Evolutionary conservation across 2,797 vertebrate genomes (phyloP), one percentile per base, ranked within the genome.

Genomic region (Knipowitschia caucasica): DNA sequence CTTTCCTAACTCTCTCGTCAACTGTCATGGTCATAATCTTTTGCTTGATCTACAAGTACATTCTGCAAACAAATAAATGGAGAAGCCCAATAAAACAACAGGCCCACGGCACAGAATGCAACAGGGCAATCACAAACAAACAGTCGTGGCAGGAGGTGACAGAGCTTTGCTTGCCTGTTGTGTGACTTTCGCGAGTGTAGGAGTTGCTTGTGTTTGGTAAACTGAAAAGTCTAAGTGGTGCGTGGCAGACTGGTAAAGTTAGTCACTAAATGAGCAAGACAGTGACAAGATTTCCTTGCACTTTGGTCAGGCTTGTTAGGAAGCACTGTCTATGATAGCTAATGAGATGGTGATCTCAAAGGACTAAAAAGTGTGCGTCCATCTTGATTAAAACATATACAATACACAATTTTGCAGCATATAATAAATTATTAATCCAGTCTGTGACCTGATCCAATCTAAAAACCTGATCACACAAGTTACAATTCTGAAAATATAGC

Each of bases 61-160:
- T n/a, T n/a, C n/a, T n/a, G n/a, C n/a, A n/a, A n/a, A n/a, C n/a
- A n/a, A n/a, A n/a, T n/a, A n/a, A n/a, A n/a, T n/a, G n/a, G n/a
- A n/a, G n/a, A n/a, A 74, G 59, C 59, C 67, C 63, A 73, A 81
- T 58, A 75, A 58, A 69, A 69, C 72, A 82, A 82, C 80, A 82
- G 82, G 79, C 81, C 82, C 84, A 84, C 79, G 82, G 78, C 78
- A 82, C 75, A 75, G 77, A 86, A 86, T 71, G 75, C 33, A 50
- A 71, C 68, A 74, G 58, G 31, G 62, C 71, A 65, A 73, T 66
- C 84, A 86, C 84, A 86, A 81, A 83, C 72, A 85, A 85, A 85
- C 75, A 66, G 71, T 69, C 51, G 20, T 72, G 76, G 71, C 77
- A 77, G 77, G 77, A 85, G 83, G 81, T 75, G 74, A 75, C 68